Percentiles rank a stretch among this genome's conserved stretches.
phyloP scores from a whole-genome alignment of 2,888 invertebrate species.

The Machimus rusticus region DNA sequence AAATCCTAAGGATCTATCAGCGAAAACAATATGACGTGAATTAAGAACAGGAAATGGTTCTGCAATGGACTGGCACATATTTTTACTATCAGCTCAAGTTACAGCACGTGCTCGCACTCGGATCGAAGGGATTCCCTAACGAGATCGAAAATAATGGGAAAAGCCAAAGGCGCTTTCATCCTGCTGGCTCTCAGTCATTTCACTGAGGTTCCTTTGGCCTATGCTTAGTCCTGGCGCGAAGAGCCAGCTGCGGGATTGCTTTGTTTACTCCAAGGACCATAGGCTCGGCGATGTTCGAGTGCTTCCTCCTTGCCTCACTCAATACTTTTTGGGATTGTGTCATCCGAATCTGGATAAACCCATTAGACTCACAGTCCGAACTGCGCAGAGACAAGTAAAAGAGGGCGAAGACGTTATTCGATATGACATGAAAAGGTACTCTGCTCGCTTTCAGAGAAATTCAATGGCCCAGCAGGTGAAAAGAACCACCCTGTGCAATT shows the following conservation, averaged over 20 bases:
- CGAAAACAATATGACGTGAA: background rate
- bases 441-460: background rate
- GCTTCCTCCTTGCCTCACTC: background rate
- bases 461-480: background rate
- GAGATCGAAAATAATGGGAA: background rate
- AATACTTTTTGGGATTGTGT: background rate
- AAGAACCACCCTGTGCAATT: too few species aligned
- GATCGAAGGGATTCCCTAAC: background rate
- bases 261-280: background rate
- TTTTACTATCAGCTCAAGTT: background rate
- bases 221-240: background rate
- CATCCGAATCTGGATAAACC: background rate
- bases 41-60: background rate
- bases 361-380: background rate
- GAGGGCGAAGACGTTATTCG: background rate
- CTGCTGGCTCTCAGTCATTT: background rate
- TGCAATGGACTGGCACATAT: background rate
- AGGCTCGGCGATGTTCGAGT: background rate
- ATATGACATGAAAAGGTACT: background rate
- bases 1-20: background rate
- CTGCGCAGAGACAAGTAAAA: background rate
- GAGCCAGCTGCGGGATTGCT: slow-evolving; percentile 2
- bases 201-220: background rate
- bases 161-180: background rate
- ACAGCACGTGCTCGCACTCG: slow-evolving; percentile 3